Evolutionary conservation across 2,888 invertebrate species (phyloP).

Genomic region (Apotomis betuletana): DNA sequence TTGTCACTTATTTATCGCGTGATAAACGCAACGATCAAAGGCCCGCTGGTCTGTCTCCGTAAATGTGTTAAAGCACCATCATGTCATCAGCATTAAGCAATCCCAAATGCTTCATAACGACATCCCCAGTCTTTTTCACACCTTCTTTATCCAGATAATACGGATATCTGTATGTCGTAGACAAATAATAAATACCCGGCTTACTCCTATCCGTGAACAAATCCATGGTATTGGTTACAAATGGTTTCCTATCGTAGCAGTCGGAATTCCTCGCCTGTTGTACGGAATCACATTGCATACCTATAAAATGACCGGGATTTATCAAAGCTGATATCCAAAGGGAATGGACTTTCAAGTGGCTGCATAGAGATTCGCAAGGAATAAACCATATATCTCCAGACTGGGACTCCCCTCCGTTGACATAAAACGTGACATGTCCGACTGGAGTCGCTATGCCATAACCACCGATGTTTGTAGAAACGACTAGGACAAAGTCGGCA

Average conservation of each 20-base stretch:
- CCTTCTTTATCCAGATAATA: constrained; percentile 65
- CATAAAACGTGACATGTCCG: constrained; percentile 52
- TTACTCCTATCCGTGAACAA: constrained; percentile 51
- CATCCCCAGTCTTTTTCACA: constrained; percentile 57
- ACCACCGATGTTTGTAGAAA: constrained; percentile 48
- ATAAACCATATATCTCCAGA: constrained; percentile 56
- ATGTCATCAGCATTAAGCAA: constrained; percentile 6
- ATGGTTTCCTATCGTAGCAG: constrained; percentile 57
- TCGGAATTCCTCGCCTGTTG: constrained; percentile 58
- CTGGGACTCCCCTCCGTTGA: constrained; percentile 61
- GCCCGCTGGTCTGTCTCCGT: too few species aligned
- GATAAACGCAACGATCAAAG: too few species aligned
- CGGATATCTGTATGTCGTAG: constrained; percentile 51
- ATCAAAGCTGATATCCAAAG: constrained; percentile 59
- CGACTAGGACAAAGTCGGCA: constrained; percentile 47
- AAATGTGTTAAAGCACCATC: too few species aligned
- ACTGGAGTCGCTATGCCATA: constrained; percentile 47
- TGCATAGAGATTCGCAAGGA: constrained; percentile 57
- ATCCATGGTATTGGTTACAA: constrained; percentile 57
- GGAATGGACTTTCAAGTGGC: constrained; percentile 55
- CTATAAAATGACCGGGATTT: constrained; percentile 58
- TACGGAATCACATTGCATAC: constrained; percentile 58
- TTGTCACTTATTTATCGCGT: too few species aligned
- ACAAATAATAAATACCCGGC: constrained; percentile 58
- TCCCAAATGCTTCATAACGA: background rate